phyloP scores from a whole-genome alignment of 1,140 invertebrate genomes.

The Drosophila suzukii region DNA sequence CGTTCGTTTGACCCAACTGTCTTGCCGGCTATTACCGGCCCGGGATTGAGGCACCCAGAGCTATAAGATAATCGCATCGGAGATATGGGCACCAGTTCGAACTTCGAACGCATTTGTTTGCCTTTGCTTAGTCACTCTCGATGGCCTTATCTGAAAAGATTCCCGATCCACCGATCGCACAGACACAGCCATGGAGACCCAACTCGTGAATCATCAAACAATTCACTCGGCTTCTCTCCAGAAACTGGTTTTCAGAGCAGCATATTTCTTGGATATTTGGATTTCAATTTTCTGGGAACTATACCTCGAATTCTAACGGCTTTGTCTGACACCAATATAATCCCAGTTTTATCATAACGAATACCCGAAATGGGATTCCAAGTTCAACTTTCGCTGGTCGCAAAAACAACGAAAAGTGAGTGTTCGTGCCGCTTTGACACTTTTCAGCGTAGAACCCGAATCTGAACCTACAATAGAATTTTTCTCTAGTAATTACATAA shows the following conservation, averaged over 20 bases:
- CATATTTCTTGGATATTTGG: constrained; percentile 23
- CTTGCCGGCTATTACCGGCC: background rate
- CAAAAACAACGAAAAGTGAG: constrained; percentile 36
- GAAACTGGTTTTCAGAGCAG: constrained; percentile 31
- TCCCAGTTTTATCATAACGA: constrained; percentile 25
- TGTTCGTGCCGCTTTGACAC: constrained; percentile 37
- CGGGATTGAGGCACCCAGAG: background rate
- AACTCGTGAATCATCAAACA: constrained; percentile 32
- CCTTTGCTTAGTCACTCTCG: constrained; percentile 31
- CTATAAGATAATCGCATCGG: constrained; percentile 3
- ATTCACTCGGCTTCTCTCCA: constrained; percentile 18
- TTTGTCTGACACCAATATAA: constrained; percentile 13
- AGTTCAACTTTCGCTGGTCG: constrained; percentile 36
- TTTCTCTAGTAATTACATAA: constrained; percentile 44
- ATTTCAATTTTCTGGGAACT: constrained; percentile 23
- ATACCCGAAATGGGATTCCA: constrained; percentile 26
- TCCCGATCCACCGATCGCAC: constrained; percentile 8
- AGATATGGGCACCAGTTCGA: constrained; percentile 6
- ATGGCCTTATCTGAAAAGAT: constrained; percentile 33
- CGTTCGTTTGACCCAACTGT: constrained; percentile 8
- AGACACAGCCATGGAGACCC: background rate
- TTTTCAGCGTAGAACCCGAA: constrained; percentile 21
- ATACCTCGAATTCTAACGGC: constrained; percentile 23
- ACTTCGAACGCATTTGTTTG: constrained; percentile 16
- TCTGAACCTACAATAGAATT: constrained; percentile 1